Evolutionary conservation across 2,113 vertebrate species (phyloP), one percentile per base, ranked within the genome.

Genomic region (Bos indicus): DNA sequence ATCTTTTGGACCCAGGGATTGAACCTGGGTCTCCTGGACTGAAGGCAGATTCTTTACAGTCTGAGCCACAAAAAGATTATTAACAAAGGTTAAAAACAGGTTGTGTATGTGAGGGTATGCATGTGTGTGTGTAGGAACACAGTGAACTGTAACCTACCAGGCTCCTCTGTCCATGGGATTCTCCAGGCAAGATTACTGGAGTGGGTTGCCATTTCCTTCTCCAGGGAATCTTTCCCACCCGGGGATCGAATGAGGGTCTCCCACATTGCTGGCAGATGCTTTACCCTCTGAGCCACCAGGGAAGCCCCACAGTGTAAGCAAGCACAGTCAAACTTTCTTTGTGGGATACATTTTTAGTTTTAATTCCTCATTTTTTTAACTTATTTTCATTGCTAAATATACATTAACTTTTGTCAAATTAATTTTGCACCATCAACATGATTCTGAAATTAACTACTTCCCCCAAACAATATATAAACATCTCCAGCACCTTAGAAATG

Each of bases 241-340:
- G 2, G n/a, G 64, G 17, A 71, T 71, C 0, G 19, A 71, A 11
- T 0, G 1, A 0, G 2, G n/a, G n/a, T 36, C 17, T 71, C 9
- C 17, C 2, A 5, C n/a, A 11, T 36, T 71, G 4, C n/a, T 19
- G 4, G 64, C 64, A 71, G 17, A 11, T 2, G n/a, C 64, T 71
- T 21, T 36, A 21, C n/a, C n/a, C 64, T 36, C 64, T 71, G 64
- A 36, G n/a, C 9, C n/a, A 71, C 64, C n/a, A 71, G 9, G 64
- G 17, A 71, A 71, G n/a, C 64, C n/a, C 9, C 17, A 51, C 48
- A 26, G 11, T 71, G 43, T 43, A 82, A 62, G 12, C 9, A 71
- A 40, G 40, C 48, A 10, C 43, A 84, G 25, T 71, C 30, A 48
- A 80, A 80, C 7, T 86, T 71, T 86, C n/a, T 82, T 88, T n/a